Percentiles rank a stretch among this genome's conserved stretches.
These are phyloP conservation scores for Chalcis sispes DNA, from an alignment of 2,888 invertebrate species.

Conservation along the genomic window DNA sequence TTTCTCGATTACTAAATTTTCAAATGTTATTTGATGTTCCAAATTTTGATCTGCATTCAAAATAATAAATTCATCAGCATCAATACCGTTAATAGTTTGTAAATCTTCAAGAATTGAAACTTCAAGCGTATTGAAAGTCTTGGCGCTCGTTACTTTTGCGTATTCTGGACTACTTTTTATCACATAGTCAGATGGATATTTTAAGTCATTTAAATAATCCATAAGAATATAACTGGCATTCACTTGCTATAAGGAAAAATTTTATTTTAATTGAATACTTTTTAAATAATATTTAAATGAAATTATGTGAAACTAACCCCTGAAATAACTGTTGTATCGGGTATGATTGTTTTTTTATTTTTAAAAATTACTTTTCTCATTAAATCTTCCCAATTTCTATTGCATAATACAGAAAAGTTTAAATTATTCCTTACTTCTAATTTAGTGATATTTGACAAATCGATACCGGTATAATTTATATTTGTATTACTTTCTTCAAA, in stretches of 20 bases:
- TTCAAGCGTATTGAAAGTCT: slow-evolving; percentile 76
- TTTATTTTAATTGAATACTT: background rate
- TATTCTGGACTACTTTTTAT: slow-evolving; percentile 68
- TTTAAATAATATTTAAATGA: background rate
- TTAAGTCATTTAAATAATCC: slow-evolving; percentile 76
- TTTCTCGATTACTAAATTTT: slow-evolving; percentile 77
- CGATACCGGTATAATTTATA: slow-evolving; percentile 59
- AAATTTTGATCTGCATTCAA: slow-evolving; percentile 76
- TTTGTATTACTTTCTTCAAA: slow-evolving; percentile 64
- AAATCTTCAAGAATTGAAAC: slow-evolving; percentile 71
- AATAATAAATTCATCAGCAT: slow-evolving; percentile 76
- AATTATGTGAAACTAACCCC: slow-evolving; percentile 75
- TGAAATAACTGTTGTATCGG: slow-evolving; percentile 74
- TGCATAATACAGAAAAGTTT: slow-evolving; percentile 75
- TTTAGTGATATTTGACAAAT: slow-evolving; percentile 63
- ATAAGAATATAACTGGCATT: slow-evolving; percentile 70
- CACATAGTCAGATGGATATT: slow-evolving; percentile 78
- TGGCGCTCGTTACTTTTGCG: slow-evolving; percentile 75
- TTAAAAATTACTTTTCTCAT: slow-evolving; percentile 76
- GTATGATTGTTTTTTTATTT: slow-evolving; percentile 71
- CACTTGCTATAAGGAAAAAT: slow-evolving; percentile 71
- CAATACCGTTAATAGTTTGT: slow-evolving; percentile 76
- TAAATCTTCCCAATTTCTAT: slow-evolving; percentile 75
- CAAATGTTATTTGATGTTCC: slow-evolving; percentile 77
- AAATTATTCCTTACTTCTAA: slow-evolving; percentile 62